Conservation (phyloP, 2,797 vertebrate genomes). For the Zonotrichia albicollis region DNA sequence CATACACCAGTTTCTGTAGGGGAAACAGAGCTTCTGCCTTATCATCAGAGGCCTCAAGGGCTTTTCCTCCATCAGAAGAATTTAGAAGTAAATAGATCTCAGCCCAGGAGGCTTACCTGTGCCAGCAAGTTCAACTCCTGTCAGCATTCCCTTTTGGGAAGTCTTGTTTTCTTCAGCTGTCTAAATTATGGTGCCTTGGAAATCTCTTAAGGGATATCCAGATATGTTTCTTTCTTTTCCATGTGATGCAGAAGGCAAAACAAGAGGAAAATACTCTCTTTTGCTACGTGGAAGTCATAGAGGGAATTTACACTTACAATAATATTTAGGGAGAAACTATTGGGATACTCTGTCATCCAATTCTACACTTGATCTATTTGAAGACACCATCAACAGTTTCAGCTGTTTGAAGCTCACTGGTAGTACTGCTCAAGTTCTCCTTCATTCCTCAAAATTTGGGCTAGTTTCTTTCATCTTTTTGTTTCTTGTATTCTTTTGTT, state of each 20-base stretch:
- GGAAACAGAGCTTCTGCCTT: neutral
- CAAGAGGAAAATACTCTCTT: neutral
- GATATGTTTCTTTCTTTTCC: neutral
- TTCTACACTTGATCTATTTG: neutral
- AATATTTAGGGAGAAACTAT: neutral
- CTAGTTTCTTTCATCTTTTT: neutral
- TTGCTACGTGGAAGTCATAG: neutral
- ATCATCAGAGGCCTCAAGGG: neutral
- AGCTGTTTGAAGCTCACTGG: neutral
- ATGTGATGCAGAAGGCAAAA: neutral
- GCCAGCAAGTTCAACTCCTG: neutral
- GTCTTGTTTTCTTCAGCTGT: neutral
- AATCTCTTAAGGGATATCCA: neutral
- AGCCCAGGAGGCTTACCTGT: neutral
- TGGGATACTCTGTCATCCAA: neutral
- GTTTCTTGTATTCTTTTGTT: neutral
- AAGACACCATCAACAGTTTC: neutral
- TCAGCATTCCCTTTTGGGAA: neutral
- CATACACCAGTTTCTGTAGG: neutral
- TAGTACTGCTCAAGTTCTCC: neutral
- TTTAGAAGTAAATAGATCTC: neutral
- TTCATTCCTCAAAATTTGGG: neutral
- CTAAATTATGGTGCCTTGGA: neutral
- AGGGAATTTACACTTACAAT: neutral
- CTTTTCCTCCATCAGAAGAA: neutral